Conservation (phyloP, 2,797 vertebrate species). For the Podarcis siculus region DNA sequence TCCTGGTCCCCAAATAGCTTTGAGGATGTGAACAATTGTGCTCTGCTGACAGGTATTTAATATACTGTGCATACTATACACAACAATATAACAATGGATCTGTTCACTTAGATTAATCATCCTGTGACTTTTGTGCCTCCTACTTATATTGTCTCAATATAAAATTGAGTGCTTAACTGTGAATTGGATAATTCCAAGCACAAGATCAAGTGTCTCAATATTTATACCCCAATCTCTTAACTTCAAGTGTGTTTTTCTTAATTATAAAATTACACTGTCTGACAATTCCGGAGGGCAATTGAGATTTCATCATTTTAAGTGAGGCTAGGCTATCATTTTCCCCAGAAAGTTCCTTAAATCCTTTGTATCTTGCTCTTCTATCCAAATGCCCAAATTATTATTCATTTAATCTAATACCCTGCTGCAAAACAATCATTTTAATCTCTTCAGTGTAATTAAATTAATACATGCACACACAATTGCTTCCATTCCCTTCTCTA, state of each 20-base stretch:
- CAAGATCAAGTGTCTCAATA: slow-evolving; percentile 14
- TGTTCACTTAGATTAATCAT: not conserved
- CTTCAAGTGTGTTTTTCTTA: slow-evolving; percentile 17
- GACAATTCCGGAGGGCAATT: not conserved
- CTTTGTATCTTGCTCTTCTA: not conserved
- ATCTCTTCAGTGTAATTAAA: slow-evolving; percentile 42
- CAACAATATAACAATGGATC: not conserved
- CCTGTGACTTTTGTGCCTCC: not conserved
- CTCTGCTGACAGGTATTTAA: not conserved
- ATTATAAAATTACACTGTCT: slow-evolving; percentile 11
- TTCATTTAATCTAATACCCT: slow-evolving; percentile 25
- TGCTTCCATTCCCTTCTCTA: not conserved
- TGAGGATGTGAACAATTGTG: not conserved
- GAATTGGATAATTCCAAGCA: slow-evolving; percentile 7
- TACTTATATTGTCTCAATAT: not conserved
- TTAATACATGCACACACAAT: not conserved
- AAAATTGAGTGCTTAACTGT: not conserved
- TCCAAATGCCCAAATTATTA: not conserved
- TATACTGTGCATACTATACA: not conserved
- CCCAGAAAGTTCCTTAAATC: not conserved
- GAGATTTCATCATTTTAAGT: not conserved
- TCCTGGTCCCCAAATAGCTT: not conserved
- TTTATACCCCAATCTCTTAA: slow-evolving; percentile 5
- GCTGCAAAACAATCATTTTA: slow-evolving; percentile 31
- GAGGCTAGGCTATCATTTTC: not conserved